Base-by-base conservation (phyloP, 1,140 invertebrate species). In the Hyphantria cunea region DNA sequence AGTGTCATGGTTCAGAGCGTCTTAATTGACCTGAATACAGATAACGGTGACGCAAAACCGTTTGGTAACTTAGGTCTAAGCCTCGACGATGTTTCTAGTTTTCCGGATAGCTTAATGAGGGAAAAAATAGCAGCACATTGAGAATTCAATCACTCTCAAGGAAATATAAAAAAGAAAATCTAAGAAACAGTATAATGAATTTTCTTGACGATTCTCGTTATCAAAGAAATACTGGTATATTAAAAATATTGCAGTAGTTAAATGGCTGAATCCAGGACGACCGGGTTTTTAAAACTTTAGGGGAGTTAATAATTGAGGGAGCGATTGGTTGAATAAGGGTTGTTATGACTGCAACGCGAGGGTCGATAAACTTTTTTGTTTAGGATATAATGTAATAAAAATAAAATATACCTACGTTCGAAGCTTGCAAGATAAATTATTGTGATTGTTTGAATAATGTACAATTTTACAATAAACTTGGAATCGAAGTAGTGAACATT, bases 231-330 rank as follows among this genome's bases (percentile, higher is more conserved):
- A 39, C 8, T 13, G 14, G 48, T 42, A 33, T 68, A 75, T 80
- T 84, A 84, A 82, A 82, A 85, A 80, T 82, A 87, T 81, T 75
- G 76, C 69, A 78, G 75, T 75, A 71, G 78, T 80, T 76, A 82
- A 78, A 80, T 70, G 62, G 72, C 62, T 58, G 72, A 77, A 79
- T 79, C 66, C 74, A 73, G 75, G 82, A 74, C 71, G 73, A 74
- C 49, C 64, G 68, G 64, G 79, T 82, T 77, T 65, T 84, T 80
- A 69, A 72, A 84, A 89, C 71, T 82, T 83, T 84, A 82, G 83
- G 84, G 87, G 84, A 84, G 84, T 77, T 71, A 81, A 82, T 84
- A 89, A 88, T 86, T 84, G 78, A 84, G 87, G 87, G 85, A 80
- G 82, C 81, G 78, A 80, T 70, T 65, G 74, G 66, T 68, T 72